phyloP scores from a whole-genome alignment of 2,888 invertebrate species.

The Parnassius orleans region DNA sequence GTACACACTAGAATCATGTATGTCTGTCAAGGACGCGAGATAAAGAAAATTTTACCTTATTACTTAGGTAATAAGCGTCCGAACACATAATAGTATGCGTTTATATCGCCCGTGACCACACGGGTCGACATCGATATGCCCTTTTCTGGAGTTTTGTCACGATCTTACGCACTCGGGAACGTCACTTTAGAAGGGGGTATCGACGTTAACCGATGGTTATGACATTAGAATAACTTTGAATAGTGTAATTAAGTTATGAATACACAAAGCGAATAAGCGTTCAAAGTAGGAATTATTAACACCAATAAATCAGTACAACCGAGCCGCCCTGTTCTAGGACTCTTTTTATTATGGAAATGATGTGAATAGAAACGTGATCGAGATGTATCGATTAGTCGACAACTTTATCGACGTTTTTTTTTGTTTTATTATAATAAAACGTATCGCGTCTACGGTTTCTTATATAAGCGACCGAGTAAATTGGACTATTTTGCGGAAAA shows the following conservation, averaged over 20 bases:
- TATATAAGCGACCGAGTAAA: slow-evolving; percentile 20
- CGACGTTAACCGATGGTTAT: slow-evolving; percentile 73
- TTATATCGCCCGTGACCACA: slow-evolving; percentile 51
- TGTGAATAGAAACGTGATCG: slow-evolving; percentile 24
- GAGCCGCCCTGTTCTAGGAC: slow-evolving; percentile 29
- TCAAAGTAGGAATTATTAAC: slow-evolving; percentile 54
- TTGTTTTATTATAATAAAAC: slow-evolving; percentile 15
- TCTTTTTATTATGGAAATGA: slow-evolving; percentile 47
- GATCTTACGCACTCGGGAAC: slow-evolving; percentile 59
- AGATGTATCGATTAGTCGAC: slow-evolving; percentile 21
- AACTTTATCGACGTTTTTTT: slow-evolving; percentile 21
- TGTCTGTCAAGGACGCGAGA: slow-evolving; percentile 46
- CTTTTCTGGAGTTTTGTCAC: slow-evolving; percentile 76
- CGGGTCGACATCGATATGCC: slow-evolving; percentile 58
- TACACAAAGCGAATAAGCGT: slow-evolving; percentile 59
- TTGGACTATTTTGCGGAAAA: slow-evolving; percentile 11
- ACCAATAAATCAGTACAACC: slow-evolving; percentile 34
- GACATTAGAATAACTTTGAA: slow-evolving; percentile 78
- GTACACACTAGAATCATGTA: slow-evolving; percentile 52
- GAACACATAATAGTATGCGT: slow-evolving; percentile 28
- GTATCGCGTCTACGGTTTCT: slow-evolving; percentile 11
- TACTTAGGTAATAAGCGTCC: slow-evolving; percentile 43
- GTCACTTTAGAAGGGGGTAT: slow-evolving; percentile 66
- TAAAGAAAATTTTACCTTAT: slow-evolving; percentile 52
- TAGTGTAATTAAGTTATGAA: slow-evolving; percentile 73